Conservation (phyloP, 2,113 vertebrate genomes). For the Typhlomys cinereus region DNA sequence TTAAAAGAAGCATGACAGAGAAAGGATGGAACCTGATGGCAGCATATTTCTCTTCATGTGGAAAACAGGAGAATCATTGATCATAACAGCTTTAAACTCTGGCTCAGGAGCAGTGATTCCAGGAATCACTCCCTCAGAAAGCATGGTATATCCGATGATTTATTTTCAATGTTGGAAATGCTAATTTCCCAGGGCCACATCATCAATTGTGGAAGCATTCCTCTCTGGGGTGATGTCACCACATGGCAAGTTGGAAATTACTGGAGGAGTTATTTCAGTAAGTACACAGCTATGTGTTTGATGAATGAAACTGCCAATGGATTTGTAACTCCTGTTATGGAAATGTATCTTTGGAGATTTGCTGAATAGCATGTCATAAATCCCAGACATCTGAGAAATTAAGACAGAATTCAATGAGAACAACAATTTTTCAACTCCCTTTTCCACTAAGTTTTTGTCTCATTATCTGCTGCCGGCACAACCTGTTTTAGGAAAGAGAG, state of each 20-base stretch:
- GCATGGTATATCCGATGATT: neutral
- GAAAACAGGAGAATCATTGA: conserved; percentile 42
- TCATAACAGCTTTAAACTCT: conserved; percentile 22
- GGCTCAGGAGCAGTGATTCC: conserved; percentile 20
- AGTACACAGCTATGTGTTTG: conserved; percentile 68
- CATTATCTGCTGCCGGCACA: conserved; percentile 52
- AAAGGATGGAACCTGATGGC: neutral
- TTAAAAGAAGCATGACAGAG: neutral
- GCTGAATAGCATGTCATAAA: conserved; percentile 74
- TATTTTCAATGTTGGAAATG: conserved; percentile 64
- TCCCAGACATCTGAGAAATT: conserved; percentile 68
- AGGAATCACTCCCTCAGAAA: conserved; percentile 35
- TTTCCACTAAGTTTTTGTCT: conserved; percentile 67
- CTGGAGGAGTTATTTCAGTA: conserved; percentile 76
- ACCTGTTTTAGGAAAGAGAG: conserved; percentile 1
- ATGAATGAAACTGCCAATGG: conserved; percentile 77
- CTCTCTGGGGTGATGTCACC: conserved; percentile 47
- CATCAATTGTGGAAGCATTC: conserved; percentile 12
- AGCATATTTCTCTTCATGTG: neutral
- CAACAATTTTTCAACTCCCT: neutral
- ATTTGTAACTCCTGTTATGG: conserved; percentile 69
- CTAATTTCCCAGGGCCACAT: conserved; percentile 56
- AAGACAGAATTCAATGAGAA: conserved; percentile 70
- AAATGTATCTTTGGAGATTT: conserved; percentile 75
- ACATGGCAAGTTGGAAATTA: conserved; percentile 62